Conservation (phyloP, 2,113 vertebrate genomes). For the Marmota flaviventris region DNA sequence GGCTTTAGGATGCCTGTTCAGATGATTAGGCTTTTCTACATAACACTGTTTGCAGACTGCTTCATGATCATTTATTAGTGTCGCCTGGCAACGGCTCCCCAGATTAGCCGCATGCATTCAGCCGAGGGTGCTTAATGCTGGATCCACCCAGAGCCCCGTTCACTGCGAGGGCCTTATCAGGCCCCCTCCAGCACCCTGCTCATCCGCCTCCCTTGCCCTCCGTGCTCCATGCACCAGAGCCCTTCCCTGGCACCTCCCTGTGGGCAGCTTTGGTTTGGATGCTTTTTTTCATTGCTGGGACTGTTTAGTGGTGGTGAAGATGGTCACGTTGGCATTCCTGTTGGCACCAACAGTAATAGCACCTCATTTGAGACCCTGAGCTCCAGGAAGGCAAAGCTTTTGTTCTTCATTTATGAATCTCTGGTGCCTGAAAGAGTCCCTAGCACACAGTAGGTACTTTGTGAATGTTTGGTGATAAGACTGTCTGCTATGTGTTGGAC, state of each 20-base stretch:
- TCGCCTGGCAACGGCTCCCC: neutral
- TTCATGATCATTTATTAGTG: constrained; percentile 50
- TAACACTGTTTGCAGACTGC: constrained; percentile 18
- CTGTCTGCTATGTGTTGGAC: neutral
- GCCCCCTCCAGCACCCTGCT: neutral
- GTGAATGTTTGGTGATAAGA: neutral
- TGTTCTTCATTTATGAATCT: neutral
- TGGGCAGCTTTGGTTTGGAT: neutral
- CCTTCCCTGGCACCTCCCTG: neutral
- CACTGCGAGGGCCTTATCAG: neutral
- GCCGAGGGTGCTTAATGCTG: neutral
- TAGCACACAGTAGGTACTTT: neutral
- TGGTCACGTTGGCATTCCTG: too few relatives aligned
- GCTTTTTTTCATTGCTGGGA: neutral
- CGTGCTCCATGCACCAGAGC: neutral
- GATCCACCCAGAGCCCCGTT: neutral
- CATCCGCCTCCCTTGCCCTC: neutral
- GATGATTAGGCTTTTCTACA: constrained; percentile 55
- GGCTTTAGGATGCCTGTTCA: constrained; percentile 1
- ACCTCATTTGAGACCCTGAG: neutral
- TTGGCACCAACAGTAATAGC: neutral
- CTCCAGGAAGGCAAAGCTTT: neutral
- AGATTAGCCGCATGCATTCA: neutral
- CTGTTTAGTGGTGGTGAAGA: neutral
- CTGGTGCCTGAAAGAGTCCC: neutral